Evolutionary conservation across 2,888 invertebrate genomes (phyloP).

Genomic region (Rhamnusium bicolor): DNA sequence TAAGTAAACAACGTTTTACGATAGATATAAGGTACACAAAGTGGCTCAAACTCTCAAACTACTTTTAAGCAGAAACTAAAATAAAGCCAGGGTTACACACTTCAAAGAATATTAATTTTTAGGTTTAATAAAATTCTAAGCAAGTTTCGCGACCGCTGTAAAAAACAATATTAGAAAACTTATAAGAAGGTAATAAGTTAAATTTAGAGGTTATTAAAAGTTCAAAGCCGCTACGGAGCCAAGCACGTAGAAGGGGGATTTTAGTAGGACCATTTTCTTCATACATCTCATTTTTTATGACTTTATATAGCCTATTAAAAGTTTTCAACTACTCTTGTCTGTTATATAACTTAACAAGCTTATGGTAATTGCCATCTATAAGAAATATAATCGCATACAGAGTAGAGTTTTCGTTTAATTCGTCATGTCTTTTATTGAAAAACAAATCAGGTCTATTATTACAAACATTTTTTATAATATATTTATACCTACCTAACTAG

Average conservation of each 20-base stretch:
- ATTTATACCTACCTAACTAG: too few relatives aligned
- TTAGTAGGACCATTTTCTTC: not conserved
- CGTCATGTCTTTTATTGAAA: too few relatives aligned
- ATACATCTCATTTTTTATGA: not conserved
- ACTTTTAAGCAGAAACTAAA: not conserved
- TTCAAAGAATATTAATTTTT: conserved; percentile 8
- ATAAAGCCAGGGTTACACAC: not conserved
- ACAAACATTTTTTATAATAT: too few relatives aligned
- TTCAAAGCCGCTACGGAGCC: not conserved
- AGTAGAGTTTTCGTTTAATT: too few relatives aligned
- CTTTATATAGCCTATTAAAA: not conserved
- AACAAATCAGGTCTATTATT: too few relatives aligned
- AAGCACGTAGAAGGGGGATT: not conserved
- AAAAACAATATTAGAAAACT: conserved; percentile 21
- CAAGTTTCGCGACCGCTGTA: not conserved
- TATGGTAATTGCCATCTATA: not conserved
- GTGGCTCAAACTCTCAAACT: not conserved
- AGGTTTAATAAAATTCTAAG: conserved; percentile 6
- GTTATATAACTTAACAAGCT: not conserved
- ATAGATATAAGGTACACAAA: not conserved
- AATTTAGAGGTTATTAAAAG: conserved; percentile 17
- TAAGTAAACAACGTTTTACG: too few relatives aligned
- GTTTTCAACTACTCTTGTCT: not conserved
- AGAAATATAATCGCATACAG: not conserved
- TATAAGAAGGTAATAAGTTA: conserved; percentile 4